Evolutionary conservation across 2,888 invertebrate species (phyloP), one percentile per base, ranked within the genome.

Genomic region (Cecidostiba fungosa): DNA sequence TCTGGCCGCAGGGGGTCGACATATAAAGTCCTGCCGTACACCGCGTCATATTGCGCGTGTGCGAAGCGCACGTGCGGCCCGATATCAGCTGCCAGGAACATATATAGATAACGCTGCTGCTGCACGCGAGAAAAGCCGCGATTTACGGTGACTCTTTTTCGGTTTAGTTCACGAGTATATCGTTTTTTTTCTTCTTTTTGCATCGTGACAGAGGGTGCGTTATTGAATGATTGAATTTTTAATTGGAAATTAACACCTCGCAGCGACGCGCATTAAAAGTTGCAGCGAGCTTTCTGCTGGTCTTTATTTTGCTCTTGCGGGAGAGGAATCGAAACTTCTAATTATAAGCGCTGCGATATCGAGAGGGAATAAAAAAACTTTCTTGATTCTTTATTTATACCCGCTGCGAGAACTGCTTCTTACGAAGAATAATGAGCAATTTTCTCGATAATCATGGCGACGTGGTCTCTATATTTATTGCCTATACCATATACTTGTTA

Each of bases 1-100:
- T n/a, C 54, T 54, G n/a, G 54, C 54, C 54, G 54, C 54, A n/a
- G 54, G 54, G 54, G 54, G 54, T 54, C 54, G 54, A n/a, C 54
- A 23, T n/a, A 54, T 59, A 59, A 59, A 59, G 54, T 59, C 54
- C 23, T 16, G 54, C 12, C 43, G 39, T 39, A 6, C 39, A 12
- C 43, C 43, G 54, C 23, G 54, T 59, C 54, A 23, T 59, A 59
- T 59, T 59, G 54, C 54, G 54, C 54, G 54, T 59, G 23, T 54
- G 54, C 54, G 54, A 54, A 54, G 54, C 54, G 23, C 54, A 23
- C 23, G 54, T 54, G 54, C 23, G n/a, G 19, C 8, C 54, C 54
- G 54, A 54, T 54, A 54, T 54, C 54, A 54, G 54, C 54, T 54
- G 54, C 54, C 54, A 54, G 54, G 54, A 23, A 54, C 54, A n/a